Percentiles rank a stretch among this genome's conserved stretches.
Conservation (phyloP, 2,797 vertebrate species). For the Phoeniculus purpureus region DNA sequence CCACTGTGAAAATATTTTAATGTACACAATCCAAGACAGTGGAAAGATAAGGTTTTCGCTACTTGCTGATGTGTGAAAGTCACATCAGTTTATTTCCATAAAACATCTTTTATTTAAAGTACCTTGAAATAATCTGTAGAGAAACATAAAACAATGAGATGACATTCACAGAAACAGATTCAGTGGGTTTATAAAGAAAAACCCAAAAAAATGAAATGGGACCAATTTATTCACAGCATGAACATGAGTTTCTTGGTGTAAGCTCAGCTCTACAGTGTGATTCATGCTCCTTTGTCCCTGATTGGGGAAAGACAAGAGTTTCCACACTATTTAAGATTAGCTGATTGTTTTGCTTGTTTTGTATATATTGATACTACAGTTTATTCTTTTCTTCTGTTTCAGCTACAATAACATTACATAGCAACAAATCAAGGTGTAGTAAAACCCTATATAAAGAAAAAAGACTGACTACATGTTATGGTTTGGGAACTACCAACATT, state of each 20-base stretch:
- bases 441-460: background rate
- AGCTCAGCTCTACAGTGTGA: background rate
- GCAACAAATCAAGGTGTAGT: background rate
- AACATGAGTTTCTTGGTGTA: background rate
- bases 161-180: background rate
- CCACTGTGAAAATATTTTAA: background rate
- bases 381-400: background rate
- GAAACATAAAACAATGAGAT: constrained; percentile 26
- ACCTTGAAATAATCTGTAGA: background rate
- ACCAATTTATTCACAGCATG: background rate
- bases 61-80: background rate
- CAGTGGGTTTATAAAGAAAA: background rate
- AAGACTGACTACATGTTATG: background rate
- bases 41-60: background rate
- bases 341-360: background rate
- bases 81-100: constrained; percentile 15
- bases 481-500: no score
- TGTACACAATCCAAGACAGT: background rate
- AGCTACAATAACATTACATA: background rate
- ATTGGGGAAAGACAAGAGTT: background rate
- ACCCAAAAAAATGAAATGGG: background rate
- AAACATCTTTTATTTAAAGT: background rate
- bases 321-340: background rate
- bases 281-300: background rate
- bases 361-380: background rate